Evolutionary conservation across 2,113 vertebrate species (phyloP).

Genomic region (Sinocyclocheilus anophthalmus): DNA sequence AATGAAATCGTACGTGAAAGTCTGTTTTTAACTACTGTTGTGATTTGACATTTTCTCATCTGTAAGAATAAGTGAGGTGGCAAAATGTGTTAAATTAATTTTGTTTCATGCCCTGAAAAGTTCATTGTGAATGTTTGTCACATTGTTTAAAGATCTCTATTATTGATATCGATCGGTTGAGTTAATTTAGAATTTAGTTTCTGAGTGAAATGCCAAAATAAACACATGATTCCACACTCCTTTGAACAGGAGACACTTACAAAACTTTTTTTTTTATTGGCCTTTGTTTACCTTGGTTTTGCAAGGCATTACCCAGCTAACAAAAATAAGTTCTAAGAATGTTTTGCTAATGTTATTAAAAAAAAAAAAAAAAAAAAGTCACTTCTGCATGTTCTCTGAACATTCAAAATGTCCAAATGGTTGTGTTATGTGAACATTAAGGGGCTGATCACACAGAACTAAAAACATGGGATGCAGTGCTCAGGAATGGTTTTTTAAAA

Average conservation of each 20-base stretch:
- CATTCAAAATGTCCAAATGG: too few species aligned
- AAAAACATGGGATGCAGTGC: too few species aligned
- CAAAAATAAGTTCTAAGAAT: too few species aligned
- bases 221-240: background rate
- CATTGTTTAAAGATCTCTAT: background rate
- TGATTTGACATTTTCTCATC: conserved; percentile 19
- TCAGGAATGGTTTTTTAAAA: too few species aligned
- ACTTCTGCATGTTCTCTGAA: too few species aligned
- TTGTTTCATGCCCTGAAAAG: background rate
- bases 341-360: too few species aligned
- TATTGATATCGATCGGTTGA: background rate
- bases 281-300: background rate
- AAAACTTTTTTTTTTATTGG: background rate
- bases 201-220: background rate
- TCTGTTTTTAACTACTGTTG: conserved; percentile 18
- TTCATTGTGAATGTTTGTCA: background rate
- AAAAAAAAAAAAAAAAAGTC: too few species aligned
- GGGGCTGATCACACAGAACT: too few species aligned
- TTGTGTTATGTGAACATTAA: too few species aligned
- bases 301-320: background rate
- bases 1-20: background rate
- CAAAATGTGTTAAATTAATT: background rate
- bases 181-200: conserved; percentile 1
- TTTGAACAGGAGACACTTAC: background rate
- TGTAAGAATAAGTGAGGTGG: conserved; percentile 24